A percentile compares a stretch with the other conserved stretches of the same genome.
Conservation (phyloP, 2,888 invertebrate genomes). For the Dryomyza anilis region DNA sequence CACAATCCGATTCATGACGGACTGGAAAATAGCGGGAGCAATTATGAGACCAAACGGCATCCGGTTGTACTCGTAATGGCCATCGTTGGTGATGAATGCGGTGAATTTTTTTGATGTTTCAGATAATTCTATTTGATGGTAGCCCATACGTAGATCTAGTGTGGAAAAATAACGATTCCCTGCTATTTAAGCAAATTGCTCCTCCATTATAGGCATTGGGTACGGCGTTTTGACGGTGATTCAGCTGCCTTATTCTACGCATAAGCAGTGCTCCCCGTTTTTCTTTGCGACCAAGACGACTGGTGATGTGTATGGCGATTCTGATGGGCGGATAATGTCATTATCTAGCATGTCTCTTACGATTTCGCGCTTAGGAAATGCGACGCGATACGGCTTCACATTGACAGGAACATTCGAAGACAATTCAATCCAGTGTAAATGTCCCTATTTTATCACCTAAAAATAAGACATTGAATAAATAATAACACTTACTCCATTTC, state of each 20-base stretch:
- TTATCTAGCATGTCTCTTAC: slow-evolving; percentile 19
- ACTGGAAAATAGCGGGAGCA: background rate
- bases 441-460: too few relatives aligned
- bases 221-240: background rate
- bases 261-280: background rate
- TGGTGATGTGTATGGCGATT: slow-evolving; percentile 29
- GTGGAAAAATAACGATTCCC: background rate
- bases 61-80: background rate
- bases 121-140: background rate
- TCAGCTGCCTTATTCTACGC: background rate
- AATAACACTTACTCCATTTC: too few relatives aligned
- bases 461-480: too few relatives aligned
- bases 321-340: slow-evolving; percentile 30
- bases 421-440: too few relatives aligned
- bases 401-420: background rate
- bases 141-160: background rate
- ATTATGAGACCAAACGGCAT: background rate
- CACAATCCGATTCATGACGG: background rate
- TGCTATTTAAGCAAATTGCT: background rate
- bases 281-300: background rate
- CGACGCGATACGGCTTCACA: slow-evolving; percentile 2
- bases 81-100: background rate
- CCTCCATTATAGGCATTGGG: background rate
- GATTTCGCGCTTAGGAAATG: slow-evolving; percentile 7
- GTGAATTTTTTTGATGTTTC: background rate